Percentiles rank a stretch among this genome's conserved stretches.
Conservation (phyloP, 2,797 vertebrate genomes). For the Megaceryle alcyon region DNA sequence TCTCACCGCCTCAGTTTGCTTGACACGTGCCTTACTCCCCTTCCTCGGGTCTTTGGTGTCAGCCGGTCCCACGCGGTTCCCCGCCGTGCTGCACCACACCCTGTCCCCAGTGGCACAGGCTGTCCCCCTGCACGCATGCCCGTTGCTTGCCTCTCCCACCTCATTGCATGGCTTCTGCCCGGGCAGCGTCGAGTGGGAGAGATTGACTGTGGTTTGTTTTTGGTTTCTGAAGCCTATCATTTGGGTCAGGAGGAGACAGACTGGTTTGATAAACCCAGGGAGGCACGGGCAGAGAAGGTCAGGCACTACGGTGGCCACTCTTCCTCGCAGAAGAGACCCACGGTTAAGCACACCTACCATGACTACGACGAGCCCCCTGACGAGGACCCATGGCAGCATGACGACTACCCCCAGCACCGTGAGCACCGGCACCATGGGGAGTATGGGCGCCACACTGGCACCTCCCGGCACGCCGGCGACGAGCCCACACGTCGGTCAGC, state of each 20-base stretch:
- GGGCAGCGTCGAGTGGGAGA: slow-evolving; percentile 73
- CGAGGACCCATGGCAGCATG: slow-evolving; percentile 89
- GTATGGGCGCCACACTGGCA: slow-evolving; percentile 87
- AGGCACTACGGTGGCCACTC: slow-evolving; percentile 93
- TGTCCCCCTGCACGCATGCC: slow-evolving; percentile 70
- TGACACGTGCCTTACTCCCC: slow-evolving; percentile 83
- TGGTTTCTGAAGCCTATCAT: slow-evolving; percentile 98
- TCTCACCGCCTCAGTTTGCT: slow-evolving; percentile 76
- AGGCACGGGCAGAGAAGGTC: slow-evolving; percentile 91
- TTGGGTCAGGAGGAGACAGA: slow-evolving; percentile 99
- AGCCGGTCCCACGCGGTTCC: slow-evolving; percentile 45
- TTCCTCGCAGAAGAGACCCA: slow-evolving; percentile 90
- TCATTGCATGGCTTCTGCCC: slow-evolving; percentile 88
- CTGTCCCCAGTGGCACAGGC: slow-evolving; percentile 39
- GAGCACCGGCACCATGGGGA: slow-evolving; percentile 93
- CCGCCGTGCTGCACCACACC: slow-evolving; percentile 22
- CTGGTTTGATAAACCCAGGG: slow-evolving; percentile 99
- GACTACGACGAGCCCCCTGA: slow-evolving; percentile 96
- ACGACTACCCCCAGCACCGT: slow-evolving; percentile 89
- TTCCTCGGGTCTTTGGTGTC: slow-evolving; percentile 65
- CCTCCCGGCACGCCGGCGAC: slow-evolving; percentile 87
- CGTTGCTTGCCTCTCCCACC: slow-evolving; percentile 72
- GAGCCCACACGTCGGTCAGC: slow-evolving; percentile 88
- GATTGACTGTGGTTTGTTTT: slow-evolving; percentile 88
- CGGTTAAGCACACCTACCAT: slow-evolving; percentile 94